phyloP scores from a whole-genome alignment of 2,113 vertebrate species.

The Paradoxurus hermaphroditus region DNA sequence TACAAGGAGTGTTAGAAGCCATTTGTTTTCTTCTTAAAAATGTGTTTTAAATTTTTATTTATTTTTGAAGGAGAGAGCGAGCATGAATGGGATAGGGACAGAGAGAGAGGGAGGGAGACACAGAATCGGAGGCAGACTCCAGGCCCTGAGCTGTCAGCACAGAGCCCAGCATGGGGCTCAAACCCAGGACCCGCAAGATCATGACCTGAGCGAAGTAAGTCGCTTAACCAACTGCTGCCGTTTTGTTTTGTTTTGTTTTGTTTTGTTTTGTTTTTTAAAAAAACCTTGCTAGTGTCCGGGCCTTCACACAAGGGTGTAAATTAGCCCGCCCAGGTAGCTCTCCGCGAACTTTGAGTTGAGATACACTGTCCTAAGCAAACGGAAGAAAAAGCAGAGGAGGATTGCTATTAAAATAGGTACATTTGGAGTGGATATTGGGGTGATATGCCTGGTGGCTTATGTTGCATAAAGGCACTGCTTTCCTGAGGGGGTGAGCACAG shows the following conservation, averaged over 20 bases:
- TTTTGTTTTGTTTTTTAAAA: background rate
- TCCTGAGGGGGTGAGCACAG: background rate
- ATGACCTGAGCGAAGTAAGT: no score
- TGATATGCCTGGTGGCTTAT: background rate
- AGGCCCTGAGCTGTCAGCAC: no score
- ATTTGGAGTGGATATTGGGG: background rate
- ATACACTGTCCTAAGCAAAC: background rate
- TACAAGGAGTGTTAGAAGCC: background rate
- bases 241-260: no score
- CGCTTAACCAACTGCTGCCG: no score
- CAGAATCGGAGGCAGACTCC: no score
- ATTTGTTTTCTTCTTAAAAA: background rate
- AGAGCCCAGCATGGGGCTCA: no score
- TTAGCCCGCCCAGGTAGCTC: background rate
- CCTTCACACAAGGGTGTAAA: background rate
- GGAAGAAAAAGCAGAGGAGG: background rate
- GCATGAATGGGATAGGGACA: no score
- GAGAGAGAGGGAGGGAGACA: no score
- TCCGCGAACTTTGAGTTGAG: background rate
- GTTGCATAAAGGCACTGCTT: background rate
- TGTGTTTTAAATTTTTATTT: no score
- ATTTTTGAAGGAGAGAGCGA: no score
- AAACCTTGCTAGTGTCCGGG: background rate
- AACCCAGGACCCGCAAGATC: no score
- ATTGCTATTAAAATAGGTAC: background rate